Conservation (phyloP, 2,888 invertebrate genomes). For the Andrena hattorfiana region DNA sequence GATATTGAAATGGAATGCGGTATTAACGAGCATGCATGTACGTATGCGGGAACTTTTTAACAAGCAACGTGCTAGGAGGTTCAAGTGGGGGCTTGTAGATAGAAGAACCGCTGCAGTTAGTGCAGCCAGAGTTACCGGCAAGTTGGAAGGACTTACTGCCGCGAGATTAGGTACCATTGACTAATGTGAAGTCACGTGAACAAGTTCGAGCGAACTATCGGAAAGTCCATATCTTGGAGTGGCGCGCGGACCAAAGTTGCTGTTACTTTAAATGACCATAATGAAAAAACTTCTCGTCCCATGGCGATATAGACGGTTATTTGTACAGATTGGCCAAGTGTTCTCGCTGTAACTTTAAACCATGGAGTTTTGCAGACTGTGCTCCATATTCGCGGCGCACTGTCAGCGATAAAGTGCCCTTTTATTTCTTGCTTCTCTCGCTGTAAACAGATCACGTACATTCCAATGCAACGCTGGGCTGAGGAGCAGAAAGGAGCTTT, state of each 20-base stretch:
- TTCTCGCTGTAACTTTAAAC: not conserved
- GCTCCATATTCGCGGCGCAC: conserved; percentile 30
- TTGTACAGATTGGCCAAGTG: conserved; percentile 11
- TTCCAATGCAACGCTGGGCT: conserved; percentile 6
- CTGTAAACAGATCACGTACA: conserved; percentile 52
- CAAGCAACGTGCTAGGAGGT: not conserved
- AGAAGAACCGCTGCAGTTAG: not conserved
- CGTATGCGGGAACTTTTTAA: conserved; percentile 7
- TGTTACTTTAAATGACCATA: conserved; percentile 26
- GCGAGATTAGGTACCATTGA: conserved; percentile 23
- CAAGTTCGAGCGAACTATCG: conserved; percentile 27
- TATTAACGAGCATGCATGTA: not conserved
- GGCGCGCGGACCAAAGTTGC: conserved; percentile 1
- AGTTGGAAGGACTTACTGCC: not conserved
- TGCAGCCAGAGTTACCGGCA: not conserved
- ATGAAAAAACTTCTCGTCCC: not conserved
- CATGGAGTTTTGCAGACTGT: not conserved
- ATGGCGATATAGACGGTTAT: not conserved
- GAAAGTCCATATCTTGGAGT: conserved; percentile 16
- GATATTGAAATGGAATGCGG: not conserved
- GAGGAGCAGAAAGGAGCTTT: conserved; percentile 42
- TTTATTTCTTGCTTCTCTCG: conserved; percentile 27
- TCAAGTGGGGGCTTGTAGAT: conserved; percentile 16
- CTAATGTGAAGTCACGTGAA: conserved; percentile 12
- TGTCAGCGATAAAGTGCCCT: conserved; percentile 15